phyloP scores from a whole-genome alignment of 2,888 invertebrate genomes.

The Cantharis rufa region DNA sequence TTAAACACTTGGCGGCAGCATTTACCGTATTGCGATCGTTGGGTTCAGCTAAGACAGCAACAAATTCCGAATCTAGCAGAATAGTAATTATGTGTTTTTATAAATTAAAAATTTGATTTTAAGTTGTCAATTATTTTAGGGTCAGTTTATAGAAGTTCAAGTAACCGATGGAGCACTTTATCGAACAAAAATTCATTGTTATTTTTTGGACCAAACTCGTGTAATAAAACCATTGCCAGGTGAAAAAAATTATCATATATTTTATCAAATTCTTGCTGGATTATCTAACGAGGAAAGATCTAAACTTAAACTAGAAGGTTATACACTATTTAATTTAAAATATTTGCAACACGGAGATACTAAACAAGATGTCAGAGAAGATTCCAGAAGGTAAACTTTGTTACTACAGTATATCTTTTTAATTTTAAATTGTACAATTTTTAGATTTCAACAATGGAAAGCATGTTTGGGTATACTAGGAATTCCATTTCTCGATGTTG shows the following conservation, averaged over 20 bases:
- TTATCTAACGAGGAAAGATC: conserved; percentile 82
- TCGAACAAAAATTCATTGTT: conserved; percentile 94
- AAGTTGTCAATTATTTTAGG: conserved; percentile 60
- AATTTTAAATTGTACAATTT: conserved; percentile 23
- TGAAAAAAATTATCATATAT: conserved; percentile 96
- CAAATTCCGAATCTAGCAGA: conserved; percentile 90
- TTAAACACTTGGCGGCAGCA: conserved; percentile 93
- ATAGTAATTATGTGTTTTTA: conserved; percentile 66
- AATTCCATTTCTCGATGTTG: conserved; percentile 92
- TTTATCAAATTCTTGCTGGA: conserved; percentile 94
- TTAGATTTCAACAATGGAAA: conserved; percentile 89
- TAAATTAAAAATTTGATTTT: background rate
- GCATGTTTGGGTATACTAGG: conserved; percentile 87
- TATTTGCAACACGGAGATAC: conserved; percentile 80
- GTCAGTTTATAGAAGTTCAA: conserved; percentile 95
- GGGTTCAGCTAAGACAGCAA: conserved; percentile 87
- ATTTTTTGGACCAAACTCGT: conserved; percentile 91
- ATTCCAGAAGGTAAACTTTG: conserved; percentile 59
- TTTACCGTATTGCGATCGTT: conserved; percentile 91
- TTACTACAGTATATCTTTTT: background rate
- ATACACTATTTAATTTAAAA: conserved; percentile 77
- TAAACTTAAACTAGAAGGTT: conserved; percentile 86
- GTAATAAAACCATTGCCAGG: conserved; percentile 83
- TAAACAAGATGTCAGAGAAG: conserved; percentile 72
- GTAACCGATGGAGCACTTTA: conserved; percentile 93